Base-by-base conservation (phyloP, 2,797 vertebrate species). In the Jordanella pulchra region DNA sequence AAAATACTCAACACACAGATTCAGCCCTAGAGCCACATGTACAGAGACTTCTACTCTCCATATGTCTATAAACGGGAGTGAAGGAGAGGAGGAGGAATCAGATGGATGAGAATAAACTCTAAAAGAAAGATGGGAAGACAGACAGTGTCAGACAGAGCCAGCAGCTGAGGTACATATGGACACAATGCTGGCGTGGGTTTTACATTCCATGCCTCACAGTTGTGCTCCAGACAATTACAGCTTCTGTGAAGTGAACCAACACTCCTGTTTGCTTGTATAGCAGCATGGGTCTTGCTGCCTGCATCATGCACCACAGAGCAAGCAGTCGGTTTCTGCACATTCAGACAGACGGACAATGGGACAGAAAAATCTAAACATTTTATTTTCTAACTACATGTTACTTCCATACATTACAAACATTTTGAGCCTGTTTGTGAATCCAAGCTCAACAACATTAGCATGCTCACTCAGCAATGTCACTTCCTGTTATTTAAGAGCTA, bases 401-500 rank as follows among this genome's bases (percentile, higher is more conserved):
- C 11, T 25, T 42, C 4, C 32, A 55, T 25, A 7, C 60, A 14
- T 42, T 63, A n/a, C 12, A 0, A 14, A 10, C 53, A 14, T 28
- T 42, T 63, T 14, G 21, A 61, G 17, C 18, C 5, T 60, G 21
- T 12, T 61, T 39, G 32, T 12, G 9, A 44, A 64, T 44, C 23
- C 35, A 21, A 50, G 77, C 85, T 73, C 82, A 86, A 77, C 72
- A 79, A 81, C 63, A 72, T 80, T 74, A 64, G 83, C 71, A 56
- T 65, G 81, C 77, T 76, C 80, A 4, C 81, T 80, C 48, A 70
- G 80, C 75, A 7, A 69, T 66, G 80, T 69, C 81, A 78, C 89
- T 86, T 90, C 90, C 88, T 86, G 76, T 81, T 64, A 82, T 83
- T 86, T 84, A 84, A 80, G 82, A 68, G 65, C 81, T 67, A 68